Conservation (phyloP, 2,113 vertebrate species). For the Merops nubicus region DNA sequence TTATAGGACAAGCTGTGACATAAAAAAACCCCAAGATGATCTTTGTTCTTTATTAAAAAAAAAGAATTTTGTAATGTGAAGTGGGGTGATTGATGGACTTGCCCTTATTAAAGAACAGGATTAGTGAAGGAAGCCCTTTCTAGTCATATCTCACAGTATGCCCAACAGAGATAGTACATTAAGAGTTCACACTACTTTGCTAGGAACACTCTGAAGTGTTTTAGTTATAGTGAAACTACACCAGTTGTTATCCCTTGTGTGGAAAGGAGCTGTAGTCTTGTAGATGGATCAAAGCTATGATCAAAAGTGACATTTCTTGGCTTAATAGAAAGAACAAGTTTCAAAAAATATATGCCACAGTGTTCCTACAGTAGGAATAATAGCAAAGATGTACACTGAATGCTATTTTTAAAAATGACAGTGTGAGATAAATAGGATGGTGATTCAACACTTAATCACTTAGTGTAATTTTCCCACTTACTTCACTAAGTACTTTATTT, state of each 20-base stretch:
- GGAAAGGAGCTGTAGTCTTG: not conserved
- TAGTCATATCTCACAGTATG: not conserved
- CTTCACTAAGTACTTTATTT: conserved; percentile 1
- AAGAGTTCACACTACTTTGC: not conserved
- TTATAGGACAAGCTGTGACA: not conserved
- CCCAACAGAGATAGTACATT: not conserved
- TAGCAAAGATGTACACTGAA: not conserved
- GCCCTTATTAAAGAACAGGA: not conserved
- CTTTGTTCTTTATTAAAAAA: not conserved
- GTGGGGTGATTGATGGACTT: not conserved
- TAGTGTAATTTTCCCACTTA: conserved; percentile 14
- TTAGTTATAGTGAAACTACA: not conserved
- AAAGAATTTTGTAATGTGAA: not conserved
- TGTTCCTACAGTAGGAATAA: not conserved
- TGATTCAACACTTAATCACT: conserved; percentile 23
- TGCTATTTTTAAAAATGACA: conserved; percentile 12
- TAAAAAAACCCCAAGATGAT: not conserved
- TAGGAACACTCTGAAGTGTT: not conserved
- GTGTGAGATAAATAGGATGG: not conserved
- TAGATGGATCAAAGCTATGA: not conserved
- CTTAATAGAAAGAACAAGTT: not conserved
- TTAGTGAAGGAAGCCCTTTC: not conserved
- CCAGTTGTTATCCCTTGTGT: not conserved
- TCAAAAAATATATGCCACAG: not conserved
- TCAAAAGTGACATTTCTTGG: not conserved